Base-by-base conservation (phyloP, 2,113 vertebrate genomes). In the Passer domesticus region DNA sequence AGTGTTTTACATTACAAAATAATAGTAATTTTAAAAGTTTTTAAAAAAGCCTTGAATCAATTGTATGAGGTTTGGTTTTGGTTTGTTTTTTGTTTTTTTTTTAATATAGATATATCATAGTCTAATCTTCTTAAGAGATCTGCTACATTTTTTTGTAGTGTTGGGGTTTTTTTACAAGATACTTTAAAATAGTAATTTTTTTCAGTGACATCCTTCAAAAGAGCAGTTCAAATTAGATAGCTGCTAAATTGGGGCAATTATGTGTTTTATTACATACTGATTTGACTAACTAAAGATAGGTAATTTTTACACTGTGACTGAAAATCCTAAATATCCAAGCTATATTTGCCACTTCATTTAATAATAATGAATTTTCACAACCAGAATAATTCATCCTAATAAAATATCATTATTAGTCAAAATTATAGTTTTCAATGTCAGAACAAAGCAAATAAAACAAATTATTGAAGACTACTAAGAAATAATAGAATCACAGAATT, bases 301-400 rank as follows among this genome's bases (percentile, higher is more conserved):
- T 59, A 25, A 76, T 87, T 89, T 88, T 80, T 66, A 37, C 6
- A 44, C 25, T 83, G 4, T 82, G 18, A 50, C 22, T 67, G 20
- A 73, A 79, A 49, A 77, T 72, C 13, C 17, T 69, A 68, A 67
- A 75, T 90, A 87, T 60, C 55, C 16, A 94, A 68, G 4, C 20
- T 52, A 78, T 72, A 95, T 93, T 58, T 87, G 27, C 19, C 56
- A 52, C 44, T 76, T 92, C 46, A 68, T 72, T 92, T 79, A 85
- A 53, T 67, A 81, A 53, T 63, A 94, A 96, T 87, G 43, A 79
- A 63, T 94, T 94, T 77, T 73, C 25, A 43, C 59, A 94, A 74
- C 9, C 31, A 90, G 17, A 90, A 80, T 82, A 70, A 79, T 75
- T 89, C 12, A 41, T 82, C 90, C 56, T 73, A 79, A 77, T 83